Evolutionary conservation across 2,113 vertebrate species (phyloP).

Genomic region (Callorhinus ursinus): DNA sequence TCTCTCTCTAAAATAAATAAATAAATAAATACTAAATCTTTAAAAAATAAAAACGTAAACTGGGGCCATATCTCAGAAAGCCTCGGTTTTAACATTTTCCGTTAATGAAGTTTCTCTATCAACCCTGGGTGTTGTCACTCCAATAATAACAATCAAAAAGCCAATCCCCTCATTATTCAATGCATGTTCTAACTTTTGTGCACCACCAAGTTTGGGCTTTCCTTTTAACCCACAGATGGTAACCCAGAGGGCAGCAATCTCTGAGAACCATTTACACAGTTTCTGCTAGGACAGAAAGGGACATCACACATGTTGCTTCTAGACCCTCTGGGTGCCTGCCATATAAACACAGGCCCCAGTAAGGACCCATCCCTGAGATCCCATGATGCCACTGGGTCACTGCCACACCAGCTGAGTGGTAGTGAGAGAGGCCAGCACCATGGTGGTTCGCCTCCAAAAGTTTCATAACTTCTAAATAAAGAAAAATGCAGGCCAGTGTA

Average conservation of each 20-base stretch:
- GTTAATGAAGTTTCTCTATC: constrained; percentile 26
- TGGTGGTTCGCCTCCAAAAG: neutral
- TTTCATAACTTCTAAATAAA: neutral
- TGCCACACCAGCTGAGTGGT: neutral
- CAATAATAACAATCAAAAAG: neutral
- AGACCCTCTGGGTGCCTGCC: neutral
- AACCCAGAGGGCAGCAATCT: neutral
- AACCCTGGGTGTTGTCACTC: neutral
- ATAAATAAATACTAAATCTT: neutral
- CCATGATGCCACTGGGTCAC: neutral
- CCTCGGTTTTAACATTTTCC: neutral
- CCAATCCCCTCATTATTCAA: neutral
- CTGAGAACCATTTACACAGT: neutral
- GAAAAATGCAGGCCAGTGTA: neutral
- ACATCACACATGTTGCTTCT: neutral
- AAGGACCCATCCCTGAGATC: neutral
- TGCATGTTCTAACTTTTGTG: neutral
- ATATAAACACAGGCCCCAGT: neutral
- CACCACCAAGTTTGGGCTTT: neutral
- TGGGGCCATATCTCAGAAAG: neutral
- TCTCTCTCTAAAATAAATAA: no score
- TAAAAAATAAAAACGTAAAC: neutral
- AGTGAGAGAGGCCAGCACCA: neutral
- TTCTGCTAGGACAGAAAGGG: neutral
- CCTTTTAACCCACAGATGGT: neutral